Conservation (phyloP, 2,113 vertebrate species). For the Smithornis capensis region DNA sequence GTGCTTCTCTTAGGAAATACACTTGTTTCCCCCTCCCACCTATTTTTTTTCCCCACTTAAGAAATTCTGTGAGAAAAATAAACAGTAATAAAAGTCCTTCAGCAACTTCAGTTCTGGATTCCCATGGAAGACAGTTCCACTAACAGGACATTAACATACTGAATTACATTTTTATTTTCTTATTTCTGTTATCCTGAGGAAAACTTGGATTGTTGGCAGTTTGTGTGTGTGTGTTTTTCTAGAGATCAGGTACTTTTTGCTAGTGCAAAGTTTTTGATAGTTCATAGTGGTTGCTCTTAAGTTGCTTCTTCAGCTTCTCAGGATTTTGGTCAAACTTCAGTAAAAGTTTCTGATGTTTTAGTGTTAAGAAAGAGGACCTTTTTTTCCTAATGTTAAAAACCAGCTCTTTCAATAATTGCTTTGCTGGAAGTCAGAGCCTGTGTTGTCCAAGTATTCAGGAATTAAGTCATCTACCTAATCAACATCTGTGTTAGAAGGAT, state of each 20-base stretch:
- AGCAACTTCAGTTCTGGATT: neutral
- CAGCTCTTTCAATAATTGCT: neutral
- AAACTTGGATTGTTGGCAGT: neutral
- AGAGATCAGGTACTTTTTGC: neutral
- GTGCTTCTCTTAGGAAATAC: neutral
- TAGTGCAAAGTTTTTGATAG: neutral
- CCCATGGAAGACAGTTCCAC: neutral
- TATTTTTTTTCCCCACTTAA: neutral
- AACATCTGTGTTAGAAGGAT: neutral
- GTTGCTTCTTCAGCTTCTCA: neutral
- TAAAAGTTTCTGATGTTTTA: neutral
- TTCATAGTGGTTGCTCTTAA: neutral
- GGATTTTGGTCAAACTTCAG: neutral
- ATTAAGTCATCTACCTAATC: neutral
- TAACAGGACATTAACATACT: accelerated
- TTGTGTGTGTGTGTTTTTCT: neutral
- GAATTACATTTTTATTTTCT: neutral
- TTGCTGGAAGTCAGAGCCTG: neutral
- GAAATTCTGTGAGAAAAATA: neutral
- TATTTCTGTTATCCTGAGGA: neutral
- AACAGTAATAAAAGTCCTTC: neutral
- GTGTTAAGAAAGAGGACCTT: neutral
- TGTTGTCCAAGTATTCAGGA: neutral
- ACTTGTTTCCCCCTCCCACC: neutral
- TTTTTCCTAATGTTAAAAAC: neutral